Evolutionary conservation across 2,797 vertebrate genomes (phyloP).

Genomic region (Tenualosa ilisha): DNA sequence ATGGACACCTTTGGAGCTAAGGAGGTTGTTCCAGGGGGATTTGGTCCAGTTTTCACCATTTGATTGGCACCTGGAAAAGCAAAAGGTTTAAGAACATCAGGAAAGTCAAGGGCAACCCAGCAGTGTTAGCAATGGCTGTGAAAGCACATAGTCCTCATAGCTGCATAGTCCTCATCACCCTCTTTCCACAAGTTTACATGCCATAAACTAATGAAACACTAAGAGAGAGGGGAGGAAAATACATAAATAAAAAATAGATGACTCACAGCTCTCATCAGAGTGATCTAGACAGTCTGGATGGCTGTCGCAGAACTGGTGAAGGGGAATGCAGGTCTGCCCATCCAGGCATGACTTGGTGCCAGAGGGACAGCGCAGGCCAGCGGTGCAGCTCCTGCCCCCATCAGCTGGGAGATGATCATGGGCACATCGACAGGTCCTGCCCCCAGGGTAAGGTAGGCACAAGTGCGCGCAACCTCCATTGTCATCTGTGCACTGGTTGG

Average conservation of each 20-base stretch:
- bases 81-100: too few species aligned
- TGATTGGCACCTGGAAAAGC: conserved; percentile 55
- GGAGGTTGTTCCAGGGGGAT: neutral
- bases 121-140: neutral
- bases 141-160: too few species aligned
- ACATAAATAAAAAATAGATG: neutral
- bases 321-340: conserved; percentile 72
- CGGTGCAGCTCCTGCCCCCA: conserved; percentile 60
- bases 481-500: conserved; percentile 72
- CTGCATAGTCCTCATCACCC: neutral
- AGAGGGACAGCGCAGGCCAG: conserved; percentile 58
- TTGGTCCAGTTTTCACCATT: neutral
- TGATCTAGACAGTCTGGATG: conserved; percentile 72
- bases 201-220: too few species aligned
- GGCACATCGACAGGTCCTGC: conserved; percentile 80
- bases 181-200: neutral
- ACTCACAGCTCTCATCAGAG: conserved; percentile 87
- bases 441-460: conserved; percentile 80
- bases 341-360: conserved; percentile 72
- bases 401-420: conserved; percentile 64
- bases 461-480: conserved; percentile 86
- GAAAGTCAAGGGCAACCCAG: neutral
- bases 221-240: too few species aligned
- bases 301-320: conserved; percentile 77
- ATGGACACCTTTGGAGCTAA: neutral